Percentiles rank a stretch among this genome's conserved stretches.
phyloP scores from a whole-genome alignment of 2,113 vertebrate species.

The Panthera leo region DNA sequence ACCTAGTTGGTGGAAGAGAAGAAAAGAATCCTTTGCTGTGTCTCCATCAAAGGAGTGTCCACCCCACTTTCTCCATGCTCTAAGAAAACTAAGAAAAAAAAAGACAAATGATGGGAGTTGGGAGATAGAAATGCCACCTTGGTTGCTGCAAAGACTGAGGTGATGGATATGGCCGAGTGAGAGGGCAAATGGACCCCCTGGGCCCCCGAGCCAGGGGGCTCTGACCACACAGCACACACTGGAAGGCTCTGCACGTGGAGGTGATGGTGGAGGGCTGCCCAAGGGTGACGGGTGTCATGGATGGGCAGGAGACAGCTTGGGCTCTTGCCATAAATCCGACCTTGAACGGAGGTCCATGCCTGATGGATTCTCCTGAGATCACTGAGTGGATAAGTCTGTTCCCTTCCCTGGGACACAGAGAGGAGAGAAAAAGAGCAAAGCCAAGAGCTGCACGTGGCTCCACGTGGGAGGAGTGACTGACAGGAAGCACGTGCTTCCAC shows the following conservation, averaged over 20 bases:
- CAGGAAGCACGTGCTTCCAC: neutral
- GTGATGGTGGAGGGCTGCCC: neutral
- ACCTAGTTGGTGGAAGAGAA: neutral
- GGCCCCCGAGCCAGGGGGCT: accelerated
- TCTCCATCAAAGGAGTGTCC: neutral
- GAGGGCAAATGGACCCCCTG: neutral
- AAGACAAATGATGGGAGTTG: neutral
- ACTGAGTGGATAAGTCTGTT: neutral
- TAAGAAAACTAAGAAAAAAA: neutral
- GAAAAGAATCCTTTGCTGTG: neutral
- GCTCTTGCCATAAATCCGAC: neutral
- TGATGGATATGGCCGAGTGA: neutral
- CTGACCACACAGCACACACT: neutral
- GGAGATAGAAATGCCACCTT: neutral
- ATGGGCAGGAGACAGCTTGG: neutral
- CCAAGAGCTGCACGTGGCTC: neutral
- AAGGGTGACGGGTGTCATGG: neutral
- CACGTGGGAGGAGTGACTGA: neutral
- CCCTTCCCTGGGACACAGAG: neutral
- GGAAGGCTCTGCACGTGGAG: too few species aligned
- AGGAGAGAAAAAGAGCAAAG: neutral
- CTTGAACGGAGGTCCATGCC: neutral
- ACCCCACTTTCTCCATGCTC: neutral
- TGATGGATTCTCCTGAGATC: neutral
- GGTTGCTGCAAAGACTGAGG: neutral